Evolutionary conservation across 2,888 invertebrate species (phyloP).

Genomic region (Notodonta dromedarius): DNA sequence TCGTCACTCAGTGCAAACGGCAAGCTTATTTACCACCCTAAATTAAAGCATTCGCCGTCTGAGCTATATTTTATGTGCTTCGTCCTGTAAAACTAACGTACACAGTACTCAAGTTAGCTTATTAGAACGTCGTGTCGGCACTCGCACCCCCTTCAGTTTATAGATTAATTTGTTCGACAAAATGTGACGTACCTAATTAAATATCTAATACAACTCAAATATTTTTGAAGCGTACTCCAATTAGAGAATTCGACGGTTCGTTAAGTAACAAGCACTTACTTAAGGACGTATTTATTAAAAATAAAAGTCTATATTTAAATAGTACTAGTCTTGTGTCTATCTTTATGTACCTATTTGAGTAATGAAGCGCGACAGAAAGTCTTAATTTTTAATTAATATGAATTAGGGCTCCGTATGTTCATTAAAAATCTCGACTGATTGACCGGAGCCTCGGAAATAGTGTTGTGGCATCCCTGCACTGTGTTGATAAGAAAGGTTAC

Average conservation of each 20-base stretch:
- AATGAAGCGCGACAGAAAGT: too few relatives aligned
- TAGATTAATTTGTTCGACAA: conserved; percentile 18
- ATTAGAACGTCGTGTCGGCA: conserved; percentile 20
- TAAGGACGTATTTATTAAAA: not conserved
- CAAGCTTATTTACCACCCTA: conserved; percentile 47
- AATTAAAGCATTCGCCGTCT: conserved; percentile 49
- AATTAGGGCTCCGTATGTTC: too few relatives aligned
- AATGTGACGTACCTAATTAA: conserved; percentile 8
- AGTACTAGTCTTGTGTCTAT: too few relatives aligned
- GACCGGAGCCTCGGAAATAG: not conserved
- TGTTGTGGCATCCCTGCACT: not conserved
- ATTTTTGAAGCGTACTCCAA: not conserved
- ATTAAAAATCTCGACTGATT: too few relatives aligned
- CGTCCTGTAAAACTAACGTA: conserved; percentile 23
- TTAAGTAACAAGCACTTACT: not conserved
- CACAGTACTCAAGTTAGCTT: conserved; percentile 26
- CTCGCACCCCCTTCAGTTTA: too few relatives aligned
- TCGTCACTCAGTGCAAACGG: conserved; percentile 34
- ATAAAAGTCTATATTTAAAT: too few relatives aligned
- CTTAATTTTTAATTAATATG: too few relatives aligned
- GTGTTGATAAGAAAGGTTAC: not conserved
- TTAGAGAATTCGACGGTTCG: not conserved
- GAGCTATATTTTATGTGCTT: conserved; percentile 39
- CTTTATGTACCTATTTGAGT: too few relatives aligned
- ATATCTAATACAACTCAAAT: not conserved